phyloP scores from a whole-genome alignment of 1,140 invertebrate genomes.

The Zaprionus lachaisei region DNA sequence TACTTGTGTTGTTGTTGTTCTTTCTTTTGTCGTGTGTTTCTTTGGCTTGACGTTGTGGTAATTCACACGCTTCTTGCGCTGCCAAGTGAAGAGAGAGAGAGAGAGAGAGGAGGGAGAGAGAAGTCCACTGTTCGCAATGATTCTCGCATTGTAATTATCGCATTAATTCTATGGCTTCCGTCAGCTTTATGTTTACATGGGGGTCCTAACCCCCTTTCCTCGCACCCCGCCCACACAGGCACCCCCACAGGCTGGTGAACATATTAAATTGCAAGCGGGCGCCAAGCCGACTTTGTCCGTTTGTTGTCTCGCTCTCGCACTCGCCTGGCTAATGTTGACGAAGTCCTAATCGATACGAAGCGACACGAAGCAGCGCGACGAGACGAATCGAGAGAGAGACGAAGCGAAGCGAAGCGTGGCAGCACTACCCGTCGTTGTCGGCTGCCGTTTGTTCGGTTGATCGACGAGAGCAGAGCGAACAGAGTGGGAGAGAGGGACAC shows the following conservation, averaged over 20 bases:
- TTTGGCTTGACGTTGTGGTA: slow-evolving; percentile 33
- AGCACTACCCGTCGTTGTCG: slow-evolving; percentile 20
- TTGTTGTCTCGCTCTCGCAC: slow-evolving; percentile 2
- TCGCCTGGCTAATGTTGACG: slow-evolving; percentile 43
- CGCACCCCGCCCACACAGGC: neutral
- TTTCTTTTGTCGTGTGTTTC: slow-evolving; percentile 20
- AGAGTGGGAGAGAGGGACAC: slow-evolving; percentile 7
- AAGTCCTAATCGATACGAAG: slow-evolving; percentile 45
- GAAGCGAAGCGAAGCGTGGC: slow-evolving; percentile 9
- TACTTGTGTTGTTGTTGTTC: neutral
- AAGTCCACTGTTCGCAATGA: slow-evolving; percentile 44
- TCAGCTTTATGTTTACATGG: neutral
- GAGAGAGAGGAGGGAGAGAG: neutral
- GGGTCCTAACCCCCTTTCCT: neutral
- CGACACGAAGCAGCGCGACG: neutral
- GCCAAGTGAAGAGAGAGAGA: neutral
- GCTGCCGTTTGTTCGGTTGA: slow-evolving; percentile 23
- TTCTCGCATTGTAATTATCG: slow-evolving; percentile 78
- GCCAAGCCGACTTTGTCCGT: slow-evolving; percentile 45
- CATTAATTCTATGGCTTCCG: slow-evolving; percentile 73
- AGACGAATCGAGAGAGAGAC: neutral
- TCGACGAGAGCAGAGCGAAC: slow-evolving; percentile 34
- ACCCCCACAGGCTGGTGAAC: neutral
- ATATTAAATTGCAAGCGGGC: slow-evolving; percentile 63
- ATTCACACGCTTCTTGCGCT: slow-evolving; percentile 40